These are phyloP conservation scores for zebrafish (Danio rerio) DNA, from an alignment of 2,113 vertebrate species.

Conservation along the genomic window DNA sequence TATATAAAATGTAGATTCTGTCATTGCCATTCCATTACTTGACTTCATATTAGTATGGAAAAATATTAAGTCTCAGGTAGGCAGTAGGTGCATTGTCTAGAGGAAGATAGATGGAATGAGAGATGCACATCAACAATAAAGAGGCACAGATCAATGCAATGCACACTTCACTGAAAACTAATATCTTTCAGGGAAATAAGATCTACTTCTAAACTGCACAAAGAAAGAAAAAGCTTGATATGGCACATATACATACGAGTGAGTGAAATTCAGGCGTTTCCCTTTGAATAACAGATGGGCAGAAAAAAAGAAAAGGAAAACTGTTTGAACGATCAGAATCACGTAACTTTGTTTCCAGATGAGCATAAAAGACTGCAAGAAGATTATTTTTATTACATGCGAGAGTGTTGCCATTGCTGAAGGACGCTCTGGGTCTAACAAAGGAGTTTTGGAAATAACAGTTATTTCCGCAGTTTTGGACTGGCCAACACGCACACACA, in stretches of 20 bases:
- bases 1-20: not conserved
- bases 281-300: conserved; percentile 17
- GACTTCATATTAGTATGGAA: too few relatives aligned
- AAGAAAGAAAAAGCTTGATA: conserved; percentile 31
- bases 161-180: conserved; percentile 40
- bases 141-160: conserved; percentile 39
- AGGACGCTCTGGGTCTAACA: conserved; percentile 44
- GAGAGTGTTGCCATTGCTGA: conserved; percentile 19
- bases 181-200: conserved; percentile 43
- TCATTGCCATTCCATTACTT: not conserved
- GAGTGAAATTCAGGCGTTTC: not conserved
- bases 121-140: conserved; percentile 50
- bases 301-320: conserved; percentile 21
- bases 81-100: conserved; percentile 24
- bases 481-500: not conserved
- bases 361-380: conserved; percentile 17
- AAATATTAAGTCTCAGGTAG: conserved; percentile 18
- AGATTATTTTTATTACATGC: conserved; percentile 2
- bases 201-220: conserved; percentile 43
- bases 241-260: not conserved
- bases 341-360: conserved; percentile 13
- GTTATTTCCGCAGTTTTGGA: not conserved
- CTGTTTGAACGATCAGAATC: conserved; percentile 3
- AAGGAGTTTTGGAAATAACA: conserved; percentile 30
- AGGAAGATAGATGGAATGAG: conserved; percentile 32